Base-by-base conservation (phyloP, 1,140 invertebrate species). In the Archivesica marissinica region DNA sequence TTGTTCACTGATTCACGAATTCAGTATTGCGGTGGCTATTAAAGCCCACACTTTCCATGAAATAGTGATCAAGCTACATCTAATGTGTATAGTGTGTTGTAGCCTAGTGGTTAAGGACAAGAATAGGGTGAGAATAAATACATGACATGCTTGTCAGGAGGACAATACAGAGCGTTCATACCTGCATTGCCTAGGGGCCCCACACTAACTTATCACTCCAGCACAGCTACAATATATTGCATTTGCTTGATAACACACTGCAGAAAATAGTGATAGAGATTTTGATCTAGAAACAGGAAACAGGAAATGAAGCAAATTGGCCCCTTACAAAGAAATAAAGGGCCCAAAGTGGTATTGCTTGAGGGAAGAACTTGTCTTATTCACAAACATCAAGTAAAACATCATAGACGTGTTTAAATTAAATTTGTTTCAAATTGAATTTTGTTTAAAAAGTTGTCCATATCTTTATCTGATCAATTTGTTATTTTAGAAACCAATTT, bases 371-470 rank as follows among this genome's bases (percentile, higher is more conserved):
- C 59, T 17, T 28, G 30, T 9, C 15, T 64, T 64, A 9, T 35
- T 33, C 28, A 64, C 1, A 35, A 2, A n/a, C n/a, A n/a, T 30
- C 9, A 64, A 35, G 15, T 35, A 28, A 35, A 64, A 64, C n/a
- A 64, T 35, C 33, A 30, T 64, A 20, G 33, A 64, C 38, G 59
- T 64, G 59, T 64, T 64, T 64, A 64, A 64, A 64, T 64, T 64
- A 35, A 64, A 64, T 25, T 9, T 64, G 38, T 64, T 64, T 64
- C 59, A 64, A 64, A n/a, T n/a, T n/a, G n/a, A n/a, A n/a, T n/a
- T n/a, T n/a, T n/a, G n/a, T n/a, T n/a, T n/a, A n/a, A n/a, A n/a
- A n/a, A n/a, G n/a, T n/a, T n/a, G n/a, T n/a, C n/a, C n/a, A n/a
- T n/a, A n/a, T n/a, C n/a, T n/a, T n/a, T n/a, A n/a, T n/a, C n/a